phyloP scores from a whole-genome alignment of 1,140 invertebrate genomes.

The Heterodera schachtii region DNA sequence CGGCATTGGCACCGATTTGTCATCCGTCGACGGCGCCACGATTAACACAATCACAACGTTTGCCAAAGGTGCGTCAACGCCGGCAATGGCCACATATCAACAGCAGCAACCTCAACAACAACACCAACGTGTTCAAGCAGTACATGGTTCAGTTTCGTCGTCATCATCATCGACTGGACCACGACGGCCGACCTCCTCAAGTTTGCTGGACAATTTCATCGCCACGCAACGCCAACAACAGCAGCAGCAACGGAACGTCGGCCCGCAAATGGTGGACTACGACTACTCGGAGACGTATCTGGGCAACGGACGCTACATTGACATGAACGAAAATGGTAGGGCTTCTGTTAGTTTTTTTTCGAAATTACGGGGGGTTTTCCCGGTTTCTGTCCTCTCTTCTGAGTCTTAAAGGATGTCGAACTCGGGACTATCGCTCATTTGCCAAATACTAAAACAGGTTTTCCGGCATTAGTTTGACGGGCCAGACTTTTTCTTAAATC shows the following conservation, averaged over 20 bases:
- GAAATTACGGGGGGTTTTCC: no score
- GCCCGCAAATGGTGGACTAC: conserved; percentile 40
- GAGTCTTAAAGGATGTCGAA: no score
- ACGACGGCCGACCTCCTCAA: conserved; percentile 45
- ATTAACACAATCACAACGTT: not conserved
- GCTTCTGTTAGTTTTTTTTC: no score
- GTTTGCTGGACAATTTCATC: conserved; percentile 62
- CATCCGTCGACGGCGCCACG: not conserved
- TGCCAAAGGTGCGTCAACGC: conserved; percentile 11
- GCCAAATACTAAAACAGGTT: no score
- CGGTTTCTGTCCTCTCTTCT: no score
- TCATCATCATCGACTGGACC: not conserved
- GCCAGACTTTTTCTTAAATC: no score
- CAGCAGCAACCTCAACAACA: not conserved
- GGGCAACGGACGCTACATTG: conserved; percentile 58
- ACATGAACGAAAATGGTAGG: conserved; percentile 61
- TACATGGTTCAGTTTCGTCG: not conserved
- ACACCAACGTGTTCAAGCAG: not conserved
- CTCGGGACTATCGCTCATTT: no score
- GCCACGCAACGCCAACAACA: conserved; percentile 41
- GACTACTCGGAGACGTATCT: conserved; percentile 53
- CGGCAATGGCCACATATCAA: not conserved
- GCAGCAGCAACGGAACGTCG: conserved; percentile 23
- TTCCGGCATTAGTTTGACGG: no score
- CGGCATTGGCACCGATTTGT: not conserved